Evolutionary conservation across 2,888 invertebrate species (phyloP), one percentile per base, ranked within the genome.

Genomic region (Amorpha juglandis): DNA sequence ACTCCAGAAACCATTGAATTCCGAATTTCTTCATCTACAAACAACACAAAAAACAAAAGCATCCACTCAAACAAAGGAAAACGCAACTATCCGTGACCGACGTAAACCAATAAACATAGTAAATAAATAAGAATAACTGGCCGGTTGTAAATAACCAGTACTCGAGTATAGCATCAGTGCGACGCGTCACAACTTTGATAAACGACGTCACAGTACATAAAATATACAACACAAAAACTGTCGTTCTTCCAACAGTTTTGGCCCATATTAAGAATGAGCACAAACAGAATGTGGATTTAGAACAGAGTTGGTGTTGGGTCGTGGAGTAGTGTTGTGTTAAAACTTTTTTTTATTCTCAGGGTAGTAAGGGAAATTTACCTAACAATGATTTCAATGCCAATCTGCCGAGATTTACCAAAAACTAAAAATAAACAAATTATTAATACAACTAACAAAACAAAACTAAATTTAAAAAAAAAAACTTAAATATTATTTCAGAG

Each of bases 161-260:
- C 45, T 45, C 45, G 81, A 87, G 84, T 84, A 81, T 72, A 79
- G 86, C 89, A 87, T 89, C 88, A 88, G 83, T 45, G 88, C 89
- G 87, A 87, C 76, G 86, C 81, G 82, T 91, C 91, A 89, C 82
- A 58, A 75, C 70, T 62, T 80, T 91, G 92, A 92, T 87, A 90
- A 91, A 92, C 89, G 79, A 88, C 91, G 92, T 92, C 90, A 92
- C 92, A 92, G 86, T 85, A 92, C 92, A 91, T 92, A 92, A 92
- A 91, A 91, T 92, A 91, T 90, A 91, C 90, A 91, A 91, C 90
- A 91, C 86, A 89, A 89, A 92, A 92, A 92, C 92, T 92, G 91
- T 92, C 92, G 92, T 91, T 91, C 89, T 88, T 89, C 90, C 91
- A 92, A 92, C 92, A 91, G 91, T 92, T 92, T 91, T 92, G 91